Conservation (phyloP, 1,140 invertebrate species). For the roundworm (Caenorhabditis elegans) region DNA sequence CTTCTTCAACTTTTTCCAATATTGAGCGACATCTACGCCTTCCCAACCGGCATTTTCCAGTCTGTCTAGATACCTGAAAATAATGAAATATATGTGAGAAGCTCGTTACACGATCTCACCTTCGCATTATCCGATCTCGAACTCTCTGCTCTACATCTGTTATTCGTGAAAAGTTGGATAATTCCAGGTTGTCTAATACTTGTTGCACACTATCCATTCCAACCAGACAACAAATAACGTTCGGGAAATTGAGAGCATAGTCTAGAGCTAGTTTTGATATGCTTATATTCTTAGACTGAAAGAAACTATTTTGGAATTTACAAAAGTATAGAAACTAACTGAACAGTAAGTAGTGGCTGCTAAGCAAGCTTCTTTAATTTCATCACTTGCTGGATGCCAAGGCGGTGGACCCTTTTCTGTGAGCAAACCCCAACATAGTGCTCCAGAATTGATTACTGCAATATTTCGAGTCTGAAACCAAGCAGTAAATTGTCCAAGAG, state of each 20-base stretch:
- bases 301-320: neutral
- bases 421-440: slow-evolving; percentile 79
- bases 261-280: slow-evolving; percentile 76
- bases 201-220: slow-evolving; percentile 73
- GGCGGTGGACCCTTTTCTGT: slow-evolving; percentile 75
- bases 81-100: neutral
- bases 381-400: slow-evolving; percentile 80
- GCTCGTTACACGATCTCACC: neutral
- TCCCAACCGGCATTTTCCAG: slow-evolving; percentile 55
- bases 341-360: slow-evolving; percentile 67
- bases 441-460: slow-evolving; percentile 81
- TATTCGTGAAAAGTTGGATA: slow-evolving; percentile 20
- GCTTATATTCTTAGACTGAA: slow-evolving; percentile 73
- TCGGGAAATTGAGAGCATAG: slow-evolving; percentile 70
- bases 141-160: slow-evolving; percentile 73
- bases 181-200: slow-evolving; percentile 71
- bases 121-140: slow-evolving; percentile 49
- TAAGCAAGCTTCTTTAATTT: slow-evolving; percentile 72
- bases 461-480: slow-evolving; percentile 74
- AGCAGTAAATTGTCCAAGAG: slow-evolving; percentile 75
- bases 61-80: slow-evolving; percentile 50
- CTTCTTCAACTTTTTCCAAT: slow-evolving; percentile 50
- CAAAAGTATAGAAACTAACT: slow-evolving; percentile 55
- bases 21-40: slow-evolving; percentile 44
- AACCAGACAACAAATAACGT: slow-evolving; percentile 73